These are phyloP conservation scores for Empis livida DNA, from an alignment of 2,888 invertebrate species.

Conservation along the genomic window DNA sequence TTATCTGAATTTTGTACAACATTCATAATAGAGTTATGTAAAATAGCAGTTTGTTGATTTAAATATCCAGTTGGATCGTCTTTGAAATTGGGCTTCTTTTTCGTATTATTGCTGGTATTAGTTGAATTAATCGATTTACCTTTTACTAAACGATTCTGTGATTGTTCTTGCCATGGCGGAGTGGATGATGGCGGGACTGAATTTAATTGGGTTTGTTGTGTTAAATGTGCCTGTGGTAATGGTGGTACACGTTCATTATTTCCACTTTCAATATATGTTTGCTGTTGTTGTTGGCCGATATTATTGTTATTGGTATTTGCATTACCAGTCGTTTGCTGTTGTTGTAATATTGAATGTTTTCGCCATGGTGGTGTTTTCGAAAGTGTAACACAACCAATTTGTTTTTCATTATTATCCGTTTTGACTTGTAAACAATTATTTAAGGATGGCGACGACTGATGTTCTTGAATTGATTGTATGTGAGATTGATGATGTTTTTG, in stretches of 20 bases:
- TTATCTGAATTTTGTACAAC: constrained; percentile 33
- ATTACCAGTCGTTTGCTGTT: neutral
- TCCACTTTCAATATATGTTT: constrained; percentile 15
- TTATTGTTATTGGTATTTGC: neutral
- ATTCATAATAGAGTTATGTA: constrained; percentile 67
- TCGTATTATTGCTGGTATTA: constrained; percentile 10
- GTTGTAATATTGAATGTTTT: constrained; percentile 13
- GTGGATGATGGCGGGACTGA: constrained; percentile 3
- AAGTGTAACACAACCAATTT: constrained; percentile 17
- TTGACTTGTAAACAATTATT: constrained; percentile 7
- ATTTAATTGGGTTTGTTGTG: constrained; percentile 6
- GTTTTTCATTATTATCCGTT: constrained; percentile 11
- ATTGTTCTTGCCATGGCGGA: constrained; percentile 13
- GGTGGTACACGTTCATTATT: constrained; percentile 20
- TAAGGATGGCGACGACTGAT: constrained; percentile 14
- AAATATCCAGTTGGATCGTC: constrained; percentile 86
- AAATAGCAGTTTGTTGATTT: constrained; percentile 76
- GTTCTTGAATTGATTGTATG: constrained; percentile 1
- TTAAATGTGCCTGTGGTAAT: constrained; percentile 17
- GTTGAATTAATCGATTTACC: neutral
- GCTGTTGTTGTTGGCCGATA: neutral
- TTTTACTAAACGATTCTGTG: constrained; percentile 6
- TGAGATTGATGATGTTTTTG: neutral
- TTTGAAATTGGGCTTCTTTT: constrained; percentile 62
- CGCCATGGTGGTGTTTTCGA: constrained; percentile 21